Base-by-base conservation (phyloP, 2,113 vertebrate genomes). In the Diphyllodes magnificus region DNA sequence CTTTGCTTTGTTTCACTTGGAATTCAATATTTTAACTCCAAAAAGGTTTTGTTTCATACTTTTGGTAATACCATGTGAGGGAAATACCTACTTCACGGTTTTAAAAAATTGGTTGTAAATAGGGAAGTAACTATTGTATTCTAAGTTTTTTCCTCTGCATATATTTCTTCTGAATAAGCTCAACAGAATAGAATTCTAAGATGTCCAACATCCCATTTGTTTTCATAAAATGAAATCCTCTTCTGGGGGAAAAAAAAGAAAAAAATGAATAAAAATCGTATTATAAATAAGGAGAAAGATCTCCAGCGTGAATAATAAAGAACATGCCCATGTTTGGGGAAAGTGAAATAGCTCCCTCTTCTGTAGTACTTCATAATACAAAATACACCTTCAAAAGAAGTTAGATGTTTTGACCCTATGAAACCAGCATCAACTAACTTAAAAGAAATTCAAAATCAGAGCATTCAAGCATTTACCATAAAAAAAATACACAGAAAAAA, bases 281-380 rank as follows among this genome's bases (percentile, higher is more conserved):
- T 59, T 51, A 25, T 49, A 72, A 49, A 59, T 5, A 33, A 64
- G 53, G 69, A 85, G 42, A 90, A 79, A 86, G 42, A 47, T 44
- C n/a, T 95, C 42, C 17, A 83, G 53, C 11, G 64, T 25, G 42
- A 85, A 40, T 27, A 87, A n/a, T 20, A 69, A 56, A 75, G 63
- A 63, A 91, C 12, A 69, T 5, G 39, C 22, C 44, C 25, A 4
- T 7, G 33, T 30, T 69, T 44, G 79, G 65, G 66, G 21, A 70
- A 95, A 93, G 84, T 10, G 72, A 77, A 91, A 71, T 18, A 82
- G 76, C 81, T 95, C 92, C 88, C 95, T 88, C 83, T 95, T 88
- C 83, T 75, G 90, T 53, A 83, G 37, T 24, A 59, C 53, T 86
- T 66, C 66, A 45, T 49, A 95, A 53, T 13, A 69, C 37, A 47